phyloP scores from a whole-genome alignment of 2,113 vertebrate species.

The Cyanocitta stelleri region DNA sequence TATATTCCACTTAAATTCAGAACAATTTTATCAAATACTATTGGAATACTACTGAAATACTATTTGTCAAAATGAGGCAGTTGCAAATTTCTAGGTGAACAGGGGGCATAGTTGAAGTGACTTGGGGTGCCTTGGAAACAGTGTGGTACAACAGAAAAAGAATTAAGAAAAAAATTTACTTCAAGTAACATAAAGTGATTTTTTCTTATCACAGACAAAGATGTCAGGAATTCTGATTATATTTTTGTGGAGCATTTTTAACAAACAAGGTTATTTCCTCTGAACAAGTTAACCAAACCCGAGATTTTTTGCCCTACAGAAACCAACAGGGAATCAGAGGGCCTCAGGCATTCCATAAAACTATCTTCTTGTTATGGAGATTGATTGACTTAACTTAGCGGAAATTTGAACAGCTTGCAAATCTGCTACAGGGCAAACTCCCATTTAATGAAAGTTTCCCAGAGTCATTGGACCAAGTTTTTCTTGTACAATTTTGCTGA shows the following conservation, averaged over 20 bases:
- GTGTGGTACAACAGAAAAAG: neutral
- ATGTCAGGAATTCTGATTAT: neutral
- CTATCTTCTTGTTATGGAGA: neutral
- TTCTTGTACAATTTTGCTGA: neutral
- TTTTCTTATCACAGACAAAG: neutral
- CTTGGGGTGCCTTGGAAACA: neutral
- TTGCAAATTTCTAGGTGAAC: neutral
- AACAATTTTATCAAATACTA: neutral
- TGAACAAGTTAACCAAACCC: neutral
- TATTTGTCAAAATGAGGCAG: neutral
- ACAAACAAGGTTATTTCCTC: neutral
- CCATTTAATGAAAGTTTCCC: neutral
- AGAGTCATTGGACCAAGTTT: neutral
- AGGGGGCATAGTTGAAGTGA: neutral
- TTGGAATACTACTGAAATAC: neutral
- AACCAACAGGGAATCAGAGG: neutral
- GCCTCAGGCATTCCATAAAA: neutral
- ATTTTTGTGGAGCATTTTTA: neutral
- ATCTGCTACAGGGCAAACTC: neutral
- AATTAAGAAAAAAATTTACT: neutral
- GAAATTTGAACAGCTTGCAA: conserved; percentile 18
- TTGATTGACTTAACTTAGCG: neutral
- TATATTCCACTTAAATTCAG: neutral
- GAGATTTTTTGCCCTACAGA: neutral
- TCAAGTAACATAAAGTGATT: neutral